Conservation (phyloP, 2,888 invertebrate species). For the Neelides folsomi region DNA sequence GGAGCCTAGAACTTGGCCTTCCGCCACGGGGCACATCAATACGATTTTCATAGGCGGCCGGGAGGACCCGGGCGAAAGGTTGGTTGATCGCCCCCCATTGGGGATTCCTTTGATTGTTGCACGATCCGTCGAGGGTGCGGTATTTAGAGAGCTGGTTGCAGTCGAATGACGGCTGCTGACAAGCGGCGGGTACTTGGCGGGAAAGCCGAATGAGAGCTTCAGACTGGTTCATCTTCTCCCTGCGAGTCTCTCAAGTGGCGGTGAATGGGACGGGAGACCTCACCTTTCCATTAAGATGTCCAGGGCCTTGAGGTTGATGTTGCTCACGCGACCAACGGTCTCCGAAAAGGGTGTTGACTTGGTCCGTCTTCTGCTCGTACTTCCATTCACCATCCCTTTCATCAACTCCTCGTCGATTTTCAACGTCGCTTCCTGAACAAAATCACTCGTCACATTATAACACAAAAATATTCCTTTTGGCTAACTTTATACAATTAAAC, state of each 20-base stretch:
- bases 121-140: conserved; percentile 34
- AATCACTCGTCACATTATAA: no score
- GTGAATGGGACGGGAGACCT: not conserved
- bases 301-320: conserved; percentile 6
- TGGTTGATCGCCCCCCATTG: conserved; percentile 34
- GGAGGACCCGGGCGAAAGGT: conserved; percentile 32
- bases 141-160: conserved; percentile 14
- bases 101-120: conserved; percentile 34
- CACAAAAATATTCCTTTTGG: no score
- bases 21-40: conserved; percentile 38
- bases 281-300: conserved; percentile 11
- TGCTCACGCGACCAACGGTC: conserved; percentile 2
- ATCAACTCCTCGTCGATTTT: no score
- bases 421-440: no score
- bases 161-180: conserved; percentile 6
- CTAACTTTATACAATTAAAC: no score
- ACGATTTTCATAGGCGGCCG: conserved; percentile 33
- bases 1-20: conserved; percentile 49
- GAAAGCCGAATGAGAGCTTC: conserved; percentile 1
- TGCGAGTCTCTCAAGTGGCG: not conserved
- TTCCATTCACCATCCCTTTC: not conserved
- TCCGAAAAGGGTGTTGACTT: conserved; percentile 8
- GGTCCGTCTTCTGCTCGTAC: not conserved
- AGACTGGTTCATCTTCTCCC: conserved; percentile 4
- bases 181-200: conserved; percentile 15